phyloP scores from a whole-genome alignment of 2,113 vertebrate species.

The Tachysurus fulvidraco region DNA sequence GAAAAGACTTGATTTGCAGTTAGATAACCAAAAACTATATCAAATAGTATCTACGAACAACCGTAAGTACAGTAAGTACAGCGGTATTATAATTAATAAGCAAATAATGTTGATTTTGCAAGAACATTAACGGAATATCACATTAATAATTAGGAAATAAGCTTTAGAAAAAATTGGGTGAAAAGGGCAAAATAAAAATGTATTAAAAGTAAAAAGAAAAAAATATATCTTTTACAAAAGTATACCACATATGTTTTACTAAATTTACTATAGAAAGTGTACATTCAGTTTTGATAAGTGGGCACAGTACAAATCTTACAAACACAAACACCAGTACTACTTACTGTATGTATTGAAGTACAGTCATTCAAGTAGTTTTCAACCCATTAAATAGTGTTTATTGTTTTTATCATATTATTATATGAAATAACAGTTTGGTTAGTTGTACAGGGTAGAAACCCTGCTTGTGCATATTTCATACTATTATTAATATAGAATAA shows the following conservation, averaged over 20 bases:
- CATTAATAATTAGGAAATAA: not conserved
- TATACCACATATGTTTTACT: not conserved
- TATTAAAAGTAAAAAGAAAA: not conserved
- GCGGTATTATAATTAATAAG: not conserved
- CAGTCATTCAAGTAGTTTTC: not conserved
- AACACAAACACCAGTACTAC: not conserved
- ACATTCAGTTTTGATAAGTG: not conserved
- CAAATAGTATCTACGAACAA: not conserved
- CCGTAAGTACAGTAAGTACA: not conserved
- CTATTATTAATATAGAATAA: too few species aligned
- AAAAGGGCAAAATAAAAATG: not conserved
- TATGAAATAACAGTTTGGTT: too few species aligned
- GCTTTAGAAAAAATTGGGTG: not conserved
- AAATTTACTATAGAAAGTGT: not conserved
- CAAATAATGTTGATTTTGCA: not conserved
- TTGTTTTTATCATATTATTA: too few species aligned
- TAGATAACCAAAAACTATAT: not conserved
- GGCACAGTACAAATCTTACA: not conserved
- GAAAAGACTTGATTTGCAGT: not conserved
- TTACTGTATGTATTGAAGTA: not conserved
- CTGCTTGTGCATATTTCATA: not conserved
- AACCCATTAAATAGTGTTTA: not conserved
- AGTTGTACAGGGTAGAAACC: too few species aligned
- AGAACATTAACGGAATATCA: not conserved
- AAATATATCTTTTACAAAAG: not conserved